Evolutionary conservation across 1,140 invertebrate species (phyloP), one percentile per base, ranked within the genome.

Genomic region (Diplogasteroides magnus): DNA sequence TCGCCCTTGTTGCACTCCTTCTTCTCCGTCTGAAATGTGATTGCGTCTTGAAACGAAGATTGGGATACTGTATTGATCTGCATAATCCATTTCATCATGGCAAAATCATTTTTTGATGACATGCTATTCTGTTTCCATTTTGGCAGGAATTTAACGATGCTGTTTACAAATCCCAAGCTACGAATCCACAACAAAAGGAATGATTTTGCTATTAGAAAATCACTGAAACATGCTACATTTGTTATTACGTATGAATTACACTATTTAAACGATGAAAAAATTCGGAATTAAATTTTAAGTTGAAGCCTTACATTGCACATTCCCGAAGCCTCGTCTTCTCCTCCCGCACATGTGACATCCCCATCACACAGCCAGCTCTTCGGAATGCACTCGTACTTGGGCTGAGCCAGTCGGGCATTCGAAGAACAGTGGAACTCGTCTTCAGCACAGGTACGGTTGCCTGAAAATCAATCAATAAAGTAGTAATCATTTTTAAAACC

Each of bases 321-420:
- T n/a, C 75, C 78, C n/a, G 69, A 71, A 15, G 69, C 79, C 2
- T 85, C 84, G 62, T 85, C 84, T 61, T 84, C 81, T 15, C 83
- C 82, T 59, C 83, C 77, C 13, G 76, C 74, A 76, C 85, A 86
- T 57, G 85, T 85, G 0, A 75, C 77, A 74, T 89, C 88, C 13
- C 87, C 88, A 84, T 94, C 91, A 83, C 91, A 94, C 11, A 89
- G 82, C 88, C 88, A 88, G 32, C 87, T 83, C 64, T 84, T 86
- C 1, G 89, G 87, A 63, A 91, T 88, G 83, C 91, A 92, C 25
- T 87, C 86, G 62, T 82, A 82, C 64, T 83, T 81, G 2, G 81
- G 79, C 48, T 81, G 77, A 15, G 77, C 78, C 1, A 81, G 70
- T 48, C 74, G 62, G 31, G 88, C 88, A 79, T 90, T 90, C 25